Conservation (phyloP, 2,888 invertebrate species). For the Omphaloscelis lunosa region DNA sequence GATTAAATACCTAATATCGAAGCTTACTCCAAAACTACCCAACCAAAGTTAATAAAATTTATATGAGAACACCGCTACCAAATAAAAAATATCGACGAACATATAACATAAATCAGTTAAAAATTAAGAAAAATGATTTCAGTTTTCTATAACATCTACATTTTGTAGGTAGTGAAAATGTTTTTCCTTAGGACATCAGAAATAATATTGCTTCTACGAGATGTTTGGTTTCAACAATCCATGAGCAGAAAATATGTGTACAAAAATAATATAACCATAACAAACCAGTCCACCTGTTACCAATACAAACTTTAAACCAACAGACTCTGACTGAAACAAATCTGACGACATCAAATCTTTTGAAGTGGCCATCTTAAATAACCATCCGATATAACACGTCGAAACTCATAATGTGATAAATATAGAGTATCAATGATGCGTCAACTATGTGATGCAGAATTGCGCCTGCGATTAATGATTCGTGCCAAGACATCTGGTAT, state of each 20-base stretch:
- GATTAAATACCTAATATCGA: no score
- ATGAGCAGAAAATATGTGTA: not conserved
- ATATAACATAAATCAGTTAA: not conserved
- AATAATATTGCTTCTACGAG: not conserved
- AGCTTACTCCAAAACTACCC: no score
- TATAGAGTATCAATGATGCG: conserved; percentile 83
- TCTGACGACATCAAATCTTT: conserved; percentile 51
- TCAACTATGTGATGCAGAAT: conserved; percentile 79
- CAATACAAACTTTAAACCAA: conserved; percentile 40
- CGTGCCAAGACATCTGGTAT: conserved; percentile 72
- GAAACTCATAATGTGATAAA: conserved; percentile 72
- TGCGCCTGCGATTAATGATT: conserved; percentile 72
- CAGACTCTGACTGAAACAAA: conserved; percentile 47
- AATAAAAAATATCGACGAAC: no score
- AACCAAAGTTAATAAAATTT: no score
- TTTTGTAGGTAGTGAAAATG: not conserved
- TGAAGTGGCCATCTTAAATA: conserved; percentile 52
- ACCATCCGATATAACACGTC: conserved; percentile 57
- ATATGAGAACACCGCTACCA: no score
- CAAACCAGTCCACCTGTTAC: not conserved
- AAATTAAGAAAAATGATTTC: not conserved
- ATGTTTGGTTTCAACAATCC: not conserved
- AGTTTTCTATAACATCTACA: no score
- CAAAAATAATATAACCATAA: not conserved
- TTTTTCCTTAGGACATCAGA: not conserved